Conservation (phyloP, 2,797 vertebrate genomes). For the Lacerta viridis region DNA sequence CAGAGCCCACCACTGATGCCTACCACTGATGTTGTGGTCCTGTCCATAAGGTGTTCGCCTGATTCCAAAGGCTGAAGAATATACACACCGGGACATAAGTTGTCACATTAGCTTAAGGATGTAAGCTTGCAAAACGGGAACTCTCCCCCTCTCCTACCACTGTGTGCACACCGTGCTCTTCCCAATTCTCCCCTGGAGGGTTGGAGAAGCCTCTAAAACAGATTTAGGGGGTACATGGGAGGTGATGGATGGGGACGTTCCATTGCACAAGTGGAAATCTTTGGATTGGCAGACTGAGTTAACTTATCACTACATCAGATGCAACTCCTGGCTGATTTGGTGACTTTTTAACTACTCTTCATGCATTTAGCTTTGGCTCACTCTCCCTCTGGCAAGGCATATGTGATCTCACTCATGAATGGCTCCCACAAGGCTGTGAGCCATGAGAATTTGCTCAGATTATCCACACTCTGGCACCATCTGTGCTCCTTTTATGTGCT, state of each 20-base stretch:
- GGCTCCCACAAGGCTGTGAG: neutral
- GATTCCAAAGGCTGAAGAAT: neutral
- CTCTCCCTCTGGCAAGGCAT: neutral
- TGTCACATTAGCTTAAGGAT: no score
- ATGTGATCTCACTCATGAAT: slow-evolving; percentile 11
- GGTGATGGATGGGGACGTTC: no score
- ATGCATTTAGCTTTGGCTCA: neutral
- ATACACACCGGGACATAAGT: neutral
- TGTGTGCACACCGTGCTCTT: neutral
- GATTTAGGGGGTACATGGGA: no score
- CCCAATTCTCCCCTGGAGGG: neutral
- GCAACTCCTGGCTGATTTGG: neutral
- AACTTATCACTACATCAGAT: neutral
- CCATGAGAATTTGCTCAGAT: neutral
- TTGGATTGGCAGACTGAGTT: no score
- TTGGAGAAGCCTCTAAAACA: neutral
- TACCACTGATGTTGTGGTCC: no score
- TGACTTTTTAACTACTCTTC: neutral
- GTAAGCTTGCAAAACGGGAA: no score
- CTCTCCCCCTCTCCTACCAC: no score
- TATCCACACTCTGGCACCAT: neutral
- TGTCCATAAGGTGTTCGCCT: neutral
- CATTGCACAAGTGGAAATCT: no score
- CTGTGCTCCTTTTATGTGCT: neutral
- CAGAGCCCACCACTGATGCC: neutral